A percentile compares a stretch with the other conserved stretches of the same genome.
Conservation (phyloP, 2,888 invertebrate species). For the Hirudinaria manillensis region DNA sequence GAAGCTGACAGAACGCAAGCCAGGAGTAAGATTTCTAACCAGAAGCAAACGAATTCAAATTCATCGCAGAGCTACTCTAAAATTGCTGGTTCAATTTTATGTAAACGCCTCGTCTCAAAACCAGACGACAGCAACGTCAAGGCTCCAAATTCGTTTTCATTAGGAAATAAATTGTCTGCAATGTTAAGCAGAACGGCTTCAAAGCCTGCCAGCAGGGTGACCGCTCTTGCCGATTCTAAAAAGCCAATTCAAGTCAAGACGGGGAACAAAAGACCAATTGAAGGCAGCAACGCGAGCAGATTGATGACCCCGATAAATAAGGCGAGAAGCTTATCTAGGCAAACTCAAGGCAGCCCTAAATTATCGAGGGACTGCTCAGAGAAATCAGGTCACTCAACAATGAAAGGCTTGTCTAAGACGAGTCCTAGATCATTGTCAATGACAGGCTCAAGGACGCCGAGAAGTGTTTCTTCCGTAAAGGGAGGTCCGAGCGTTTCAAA, state of each 20-base stretch:
- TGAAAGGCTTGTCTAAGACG: background rate
- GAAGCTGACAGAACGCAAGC: background rate
- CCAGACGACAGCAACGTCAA: background rate
- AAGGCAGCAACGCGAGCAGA: background rate
- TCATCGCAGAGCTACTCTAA: background rate
- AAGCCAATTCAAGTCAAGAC: background rate
- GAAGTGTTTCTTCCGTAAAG: background rate
- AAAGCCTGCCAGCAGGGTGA: conserved; percentile 20
- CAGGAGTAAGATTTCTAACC: background rate
- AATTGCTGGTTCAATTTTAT: background rate
- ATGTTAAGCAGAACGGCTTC: conserved; percentile 10
- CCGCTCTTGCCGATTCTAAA: conserved; percentile 1
- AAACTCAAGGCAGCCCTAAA: background rate
- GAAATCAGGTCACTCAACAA: background rate
- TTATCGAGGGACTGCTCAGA: background rate
- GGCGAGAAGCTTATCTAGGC: background rate
- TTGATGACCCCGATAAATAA: conserved; percentile 3
- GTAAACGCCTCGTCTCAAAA: background rate
- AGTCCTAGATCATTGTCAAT: conserved; percentile 8
- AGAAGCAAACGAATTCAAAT: background rate
- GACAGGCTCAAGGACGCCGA: background rate
- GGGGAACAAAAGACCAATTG: background rate
- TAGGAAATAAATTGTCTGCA: background rate
- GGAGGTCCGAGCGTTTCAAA: background rate
- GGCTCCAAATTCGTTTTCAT: background rate